Percentiles rank a stretch among this genome's conserved stretches.
Evolutionary conservation across 2,888 invertebrate species (phyloP).

Genomic region (Tryphoninae sp.): DNA sequence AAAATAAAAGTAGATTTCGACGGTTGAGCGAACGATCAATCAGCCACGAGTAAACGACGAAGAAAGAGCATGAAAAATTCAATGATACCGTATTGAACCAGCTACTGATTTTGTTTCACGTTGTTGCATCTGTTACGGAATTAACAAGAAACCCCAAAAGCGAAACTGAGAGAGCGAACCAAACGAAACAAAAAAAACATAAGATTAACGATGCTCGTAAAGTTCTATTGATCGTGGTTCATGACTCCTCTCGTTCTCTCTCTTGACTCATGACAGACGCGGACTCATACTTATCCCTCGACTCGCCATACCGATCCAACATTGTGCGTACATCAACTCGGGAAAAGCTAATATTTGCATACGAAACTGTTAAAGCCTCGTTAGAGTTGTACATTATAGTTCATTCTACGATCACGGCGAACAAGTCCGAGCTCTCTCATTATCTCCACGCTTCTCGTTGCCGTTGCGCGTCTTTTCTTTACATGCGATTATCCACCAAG

Average conservation of each 20-base stretch:
- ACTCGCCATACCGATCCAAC: constrained; percentile 7
- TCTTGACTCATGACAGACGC: neutral
- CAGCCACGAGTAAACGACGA: neutral
- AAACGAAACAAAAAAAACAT: neutral
- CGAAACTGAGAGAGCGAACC: too few species aligned
- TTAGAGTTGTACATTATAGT: constrained; percentile 29
- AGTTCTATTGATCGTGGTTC: too few species aligned
- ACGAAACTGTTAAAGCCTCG: constrained; percentile 38
- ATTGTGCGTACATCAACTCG: neutral
- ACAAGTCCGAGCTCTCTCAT: neutral
- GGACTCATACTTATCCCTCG: neutral
- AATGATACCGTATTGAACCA: neutral
- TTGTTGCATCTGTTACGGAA: neutral
- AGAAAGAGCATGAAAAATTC: neutral
- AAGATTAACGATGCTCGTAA: too few species aligned
- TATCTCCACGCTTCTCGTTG: neutral
- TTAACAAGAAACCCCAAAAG: neutral
- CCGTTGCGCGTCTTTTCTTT: constrained; percentile 12
- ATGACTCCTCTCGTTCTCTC: too few species aligned
- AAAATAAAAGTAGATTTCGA: neutral
- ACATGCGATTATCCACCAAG: constrained; percentile 34
- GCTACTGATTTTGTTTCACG: neutral
- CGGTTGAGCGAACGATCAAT: neutral
- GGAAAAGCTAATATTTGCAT: constrained; percentile 39
- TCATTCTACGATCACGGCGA: constrained; percentile 21